These are phyloP conservation scores for Atta colombica DNA, from an alignment of 1,140 invertebrate genomes.

Conservation along the genomic window DNA sequence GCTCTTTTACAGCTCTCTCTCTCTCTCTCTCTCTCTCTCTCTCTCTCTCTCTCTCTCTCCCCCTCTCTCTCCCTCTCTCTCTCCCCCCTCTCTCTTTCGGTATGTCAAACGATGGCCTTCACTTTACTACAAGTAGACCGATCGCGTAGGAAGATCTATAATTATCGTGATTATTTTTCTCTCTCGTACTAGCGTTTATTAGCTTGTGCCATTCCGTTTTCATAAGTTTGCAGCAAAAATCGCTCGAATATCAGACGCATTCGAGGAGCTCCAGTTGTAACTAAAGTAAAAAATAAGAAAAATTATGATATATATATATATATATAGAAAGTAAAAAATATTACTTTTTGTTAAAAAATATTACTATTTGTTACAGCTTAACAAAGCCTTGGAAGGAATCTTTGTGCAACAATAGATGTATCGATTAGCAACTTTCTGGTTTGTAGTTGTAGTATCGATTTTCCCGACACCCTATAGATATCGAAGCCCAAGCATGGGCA, in stretches of 20 bases:
- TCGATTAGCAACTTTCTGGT: conserved; percentile 5
- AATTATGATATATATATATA: background rate
- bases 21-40: background rate
- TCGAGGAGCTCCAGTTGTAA: background rate
- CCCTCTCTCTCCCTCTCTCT: background rate
- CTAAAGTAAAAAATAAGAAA: background rate
- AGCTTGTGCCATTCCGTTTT: conserved; percentile 23
- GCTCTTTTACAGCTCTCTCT: conserved; percentile 4
- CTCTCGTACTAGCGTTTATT: conserved; percentile 41
- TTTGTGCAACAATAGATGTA: background rate
- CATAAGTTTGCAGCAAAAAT: background rate
- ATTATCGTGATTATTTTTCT: conserved; percentile 54
- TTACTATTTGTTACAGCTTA: too few species aligned
- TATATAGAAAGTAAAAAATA: background rate
- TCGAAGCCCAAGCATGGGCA: conserved; percentile 33
- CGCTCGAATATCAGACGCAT: background rate
- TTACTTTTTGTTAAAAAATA: too few species aligned
- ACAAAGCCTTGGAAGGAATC: background rate
- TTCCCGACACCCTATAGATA: conserved; percentile 62
- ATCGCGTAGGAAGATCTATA: conserved; percentile 57
- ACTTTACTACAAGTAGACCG: conserved; percentile 30
- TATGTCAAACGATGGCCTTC: conserved; percentile 44
- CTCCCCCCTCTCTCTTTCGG: background rate
- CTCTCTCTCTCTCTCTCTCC: background rate
- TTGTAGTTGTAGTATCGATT: conserved; percentile 14